Base-by-base conservation (phyloP, 2,797 vertebrate species). In the Argya squamiceps region DNA sequence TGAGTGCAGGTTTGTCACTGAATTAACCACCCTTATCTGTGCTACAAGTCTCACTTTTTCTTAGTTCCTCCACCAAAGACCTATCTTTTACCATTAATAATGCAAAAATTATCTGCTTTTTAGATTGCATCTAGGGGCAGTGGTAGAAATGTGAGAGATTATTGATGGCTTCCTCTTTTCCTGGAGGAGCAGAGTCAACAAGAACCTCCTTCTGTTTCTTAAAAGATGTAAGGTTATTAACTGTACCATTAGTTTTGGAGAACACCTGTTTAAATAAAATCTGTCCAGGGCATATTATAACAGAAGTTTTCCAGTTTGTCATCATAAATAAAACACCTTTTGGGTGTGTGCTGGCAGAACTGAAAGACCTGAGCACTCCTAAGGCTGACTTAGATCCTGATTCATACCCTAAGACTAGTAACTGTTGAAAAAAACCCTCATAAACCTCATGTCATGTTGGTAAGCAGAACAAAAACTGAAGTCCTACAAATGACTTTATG, bases 401-500 rank as follows among this genome's bases (percentile, higher is more conserved):
- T 75, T 78, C 29, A 56, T 93, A 44, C 41, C 56, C 21, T 43
- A 60, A 89, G 69, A 50, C 22, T 19, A 22, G 16, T n/a, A 78
- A 75, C 27, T 49, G 9, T 69, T 65, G 5, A 29, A 55, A 82
- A 53, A 73, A 39, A 1, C 1, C 29, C 15, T 81, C 1, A 3
- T 69, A 75, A 71, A 55, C 32, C 34, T 88, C 15, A 15, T 24
- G 18, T 86, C 30, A 17, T 16, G 16, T 56, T 81, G 73, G 16
- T 68, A 62, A 81, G 21, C 63, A 82, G 59, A 73, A 68, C 3
- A 69, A 88, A 90, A 82, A 0, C 21, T 69, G 29, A 78, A 78
- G 12, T 50, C 2, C 0, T 27, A 4, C 0, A 0, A 23, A 19
- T 44, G 43, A 62, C 23, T 77, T 44, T 1, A 26, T 21, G 3